Percentiles rank a stretch among this genome's conserved stretches.
Evolutionary conservation across 2,888 invertebrate species (phyloP).

Genomic region (Neelides folsomi): DNA sequence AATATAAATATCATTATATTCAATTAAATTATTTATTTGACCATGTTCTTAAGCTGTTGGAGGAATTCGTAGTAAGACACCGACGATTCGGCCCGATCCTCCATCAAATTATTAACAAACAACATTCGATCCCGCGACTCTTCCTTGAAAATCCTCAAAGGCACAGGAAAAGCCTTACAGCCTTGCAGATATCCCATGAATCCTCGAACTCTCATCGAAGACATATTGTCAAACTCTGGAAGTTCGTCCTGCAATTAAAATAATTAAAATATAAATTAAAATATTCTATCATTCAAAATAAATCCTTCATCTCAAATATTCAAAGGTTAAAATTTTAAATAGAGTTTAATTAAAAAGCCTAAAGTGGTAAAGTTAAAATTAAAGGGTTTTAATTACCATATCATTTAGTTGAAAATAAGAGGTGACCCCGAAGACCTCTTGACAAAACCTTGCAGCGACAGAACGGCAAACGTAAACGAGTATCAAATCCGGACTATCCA

Average conservation of each 20-base stretch:
- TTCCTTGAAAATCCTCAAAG: constrained; percentile 72
- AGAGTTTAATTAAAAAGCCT: too few species aligned
- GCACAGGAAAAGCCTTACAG: constrained; percentile 64
- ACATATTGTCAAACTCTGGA: constrained; percentile 61
- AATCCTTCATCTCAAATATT: too few species aligned
- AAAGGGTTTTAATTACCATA: constrained; percentile 38
- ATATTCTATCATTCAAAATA: not conserved
- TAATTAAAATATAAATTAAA: not conserved
- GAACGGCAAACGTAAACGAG: constrained; percentile 71
- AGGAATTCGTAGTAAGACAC: constrained; percentile 97
- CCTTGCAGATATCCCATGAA: constrained; percentile 74
- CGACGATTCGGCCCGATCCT: constrained; percentile 85
- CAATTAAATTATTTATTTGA: constrained; percentile 60
- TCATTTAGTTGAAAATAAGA: constrained; percentile 61
- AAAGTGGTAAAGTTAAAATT: not conserved
- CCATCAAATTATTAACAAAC: constrained; percentile 79
- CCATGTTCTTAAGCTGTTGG: constrained; percentile 79
- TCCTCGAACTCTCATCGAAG: constrained; percentile 59
- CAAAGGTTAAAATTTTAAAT: not conserved
- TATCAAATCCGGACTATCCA: constrained; percentile 75
- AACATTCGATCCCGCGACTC: constrained; percentile 67
- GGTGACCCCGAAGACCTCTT: constrained; percentile 61
- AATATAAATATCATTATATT: too few species aligned
- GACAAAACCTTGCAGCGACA: constrained; percentile 58
- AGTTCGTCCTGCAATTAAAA: constrained; percentile 48